These are phyloP conservation scores for Gasterosteus nipponicus DNA, from an alignment of 2,113 vertebrate species.

Conservation along the genomic window DNA sequence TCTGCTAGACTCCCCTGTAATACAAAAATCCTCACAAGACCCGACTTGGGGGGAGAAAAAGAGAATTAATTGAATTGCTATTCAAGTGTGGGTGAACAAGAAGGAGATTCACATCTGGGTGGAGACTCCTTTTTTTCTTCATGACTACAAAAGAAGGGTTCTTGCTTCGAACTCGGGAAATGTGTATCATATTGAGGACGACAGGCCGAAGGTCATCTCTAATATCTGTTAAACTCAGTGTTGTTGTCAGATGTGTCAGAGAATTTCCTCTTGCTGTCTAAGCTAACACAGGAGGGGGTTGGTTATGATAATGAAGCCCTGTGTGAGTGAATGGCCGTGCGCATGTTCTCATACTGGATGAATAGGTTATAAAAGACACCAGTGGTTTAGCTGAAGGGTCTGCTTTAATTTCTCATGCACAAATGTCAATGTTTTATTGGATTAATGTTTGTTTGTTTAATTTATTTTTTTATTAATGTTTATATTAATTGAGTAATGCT, in stretches of 20 bases:
- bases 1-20: slow-evolving; percentile 83
- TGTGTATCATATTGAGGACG: slow-evolving; percentile 74
- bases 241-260: slow-evolving; percentile 69
- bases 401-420: slow-evolving; percentile 9
- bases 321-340: slow-evolving; percentile 40
- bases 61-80: slow-evolving; percentile 71
- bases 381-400: background rate
- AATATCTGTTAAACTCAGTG: slow-evolving; percentile 79
- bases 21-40: slow-evolving; percentile 71
- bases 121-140: slow-evolving; percentile 53
- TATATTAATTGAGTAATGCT: too few relatives aligned
- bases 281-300: slow-evolving; percentile 63
- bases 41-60: background rate
- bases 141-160: slow-evolving; percentile 58
- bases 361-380: slow-evolving; percentile 47
- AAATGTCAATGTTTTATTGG: slow-evolving; percentile 25
- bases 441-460: background rate
- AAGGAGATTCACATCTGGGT: slow-evolving; percentile 35
- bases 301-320: slow-evolving; percentile 64
- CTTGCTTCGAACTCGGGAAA: slow-evolving; percentile 56
- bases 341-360: slow-evolving; percentile 34
- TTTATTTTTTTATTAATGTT: too few relatives aligned
- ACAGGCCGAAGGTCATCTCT: slow-evolving; percentile 88
- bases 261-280: slow-evolving; percentile 43
- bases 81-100: slow-evolving; percentile 65